Evolutionary conservation across 1,140 invertebrate species (phyloP).

Genomic region (Drosophila watanabei): DNA sequence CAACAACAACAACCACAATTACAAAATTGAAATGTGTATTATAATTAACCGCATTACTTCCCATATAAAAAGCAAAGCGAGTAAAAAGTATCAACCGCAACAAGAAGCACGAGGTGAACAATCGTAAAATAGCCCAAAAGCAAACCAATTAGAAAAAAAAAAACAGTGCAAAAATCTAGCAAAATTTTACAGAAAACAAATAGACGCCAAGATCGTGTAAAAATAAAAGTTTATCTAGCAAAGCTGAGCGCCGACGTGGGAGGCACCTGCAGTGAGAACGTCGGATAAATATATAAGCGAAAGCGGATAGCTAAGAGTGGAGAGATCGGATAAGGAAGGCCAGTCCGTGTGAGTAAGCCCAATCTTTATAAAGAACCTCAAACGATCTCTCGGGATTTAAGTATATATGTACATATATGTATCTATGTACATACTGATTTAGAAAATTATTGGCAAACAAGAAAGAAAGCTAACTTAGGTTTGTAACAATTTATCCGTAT

Average conservation of each 20-base stretch:
- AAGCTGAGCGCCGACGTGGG: slow-evolving; percentile 40
- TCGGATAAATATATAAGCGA: slow-evolving; percentile 24
- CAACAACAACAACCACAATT: slow-evolving; percentile 39
- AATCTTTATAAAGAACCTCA: slow-evolving; percentile 23
- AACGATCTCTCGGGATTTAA: not conserved
- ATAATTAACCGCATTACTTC: slow-evolving; percentile 60
- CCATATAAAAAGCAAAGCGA: slow-evolving; percentile 43
- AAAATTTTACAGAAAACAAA: slow-evolving; percentile 24
- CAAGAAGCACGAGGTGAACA: slow-evolving; percentile 63
- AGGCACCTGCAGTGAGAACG: slow-evolving; percentile 26
- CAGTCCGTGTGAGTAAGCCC: slow-evolving; percentile 58
- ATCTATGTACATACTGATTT: not conserved
- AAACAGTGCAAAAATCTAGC: slow-evolving; percentile 34
- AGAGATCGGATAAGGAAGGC: slow-evolving; percentile 47
- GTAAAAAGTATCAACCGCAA: slow-evolving; percentile 21
- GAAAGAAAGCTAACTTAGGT: too few species aligned
- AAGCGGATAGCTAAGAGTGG: slow-evolving; percentile 9
- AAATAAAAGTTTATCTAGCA: slow-evolving; percentile 42
- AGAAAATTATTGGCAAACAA: not conserved
- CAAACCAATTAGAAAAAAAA: slow-evolving; percentile 40
- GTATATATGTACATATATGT: too few species aligned
- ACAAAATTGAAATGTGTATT: slow-evolving; percentile 34
- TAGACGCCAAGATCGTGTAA: slow-evolving; percentile 30
- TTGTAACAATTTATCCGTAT: too few species aligned
- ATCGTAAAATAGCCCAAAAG: slow-evolving; percentile 39